Conservation (phyloP, 2,888 invertebrate genomes). For the Phaedon cochleariae region DNA sequence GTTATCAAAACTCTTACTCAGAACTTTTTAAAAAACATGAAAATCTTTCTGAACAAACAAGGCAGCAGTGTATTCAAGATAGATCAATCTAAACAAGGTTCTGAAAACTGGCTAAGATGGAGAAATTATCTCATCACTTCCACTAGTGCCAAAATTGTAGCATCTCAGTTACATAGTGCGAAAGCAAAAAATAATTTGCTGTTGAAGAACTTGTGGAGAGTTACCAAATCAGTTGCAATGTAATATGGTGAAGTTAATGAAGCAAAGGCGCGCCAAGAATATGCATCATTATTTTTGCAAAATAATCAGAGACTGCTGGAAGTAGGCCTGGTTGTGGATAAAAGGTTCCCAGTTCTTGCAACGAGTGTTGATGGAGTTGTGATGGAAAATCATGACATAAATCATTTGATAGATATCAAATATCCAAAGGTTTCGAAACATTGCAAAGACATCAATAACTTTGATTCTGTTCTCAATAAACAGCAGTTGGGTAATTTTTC, state of each 20-base stretch:
- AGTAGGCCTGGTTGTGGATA: not conserved
- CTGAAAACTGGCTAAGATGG: not conserved
- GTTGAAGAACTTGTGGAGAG: not conserved
- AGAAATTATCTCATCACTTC: not conserved
- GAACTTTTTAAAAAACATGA: too few relatives aligned
- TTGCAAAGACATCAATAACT: not conserved
- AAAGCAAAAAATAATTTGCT: not conserved
- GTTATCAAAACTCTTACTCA: too few relatives aligned
- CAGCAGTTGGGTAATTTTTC: too few relatives aligned
- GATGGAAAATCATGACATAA: not conserved
- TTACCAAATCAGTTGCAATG: not conserved
- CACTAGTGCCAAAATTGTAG: not conserved
- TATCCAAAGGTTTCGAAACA: slow-evolving; percentile 5
- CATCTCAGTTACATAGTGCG: not conserved
- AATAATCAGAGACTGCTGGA: not conserved
- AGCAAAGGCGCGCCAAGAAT: slow-evolving; percentile 5
- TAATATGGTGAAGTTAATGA: not conserved
- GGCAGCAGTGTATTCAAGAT: not conserved
- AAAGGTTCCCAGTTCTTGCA: not conserved
- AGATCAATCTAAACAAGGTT: not conserved
- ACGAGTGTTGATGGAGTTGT: slow-evolving; percentile 5
- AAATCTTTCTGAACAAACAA: too few relatives aligned
- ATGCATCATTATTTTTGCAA: not conserved
- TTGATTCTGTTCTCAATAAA: too few relatives aligned
- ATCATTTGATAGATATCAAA: slow-evolving; percentile 12